Evolutionary conservation across 2,113 vertebrate genomes (phyloP).

Genomic region (Trematomus loennbergii): DNA sequence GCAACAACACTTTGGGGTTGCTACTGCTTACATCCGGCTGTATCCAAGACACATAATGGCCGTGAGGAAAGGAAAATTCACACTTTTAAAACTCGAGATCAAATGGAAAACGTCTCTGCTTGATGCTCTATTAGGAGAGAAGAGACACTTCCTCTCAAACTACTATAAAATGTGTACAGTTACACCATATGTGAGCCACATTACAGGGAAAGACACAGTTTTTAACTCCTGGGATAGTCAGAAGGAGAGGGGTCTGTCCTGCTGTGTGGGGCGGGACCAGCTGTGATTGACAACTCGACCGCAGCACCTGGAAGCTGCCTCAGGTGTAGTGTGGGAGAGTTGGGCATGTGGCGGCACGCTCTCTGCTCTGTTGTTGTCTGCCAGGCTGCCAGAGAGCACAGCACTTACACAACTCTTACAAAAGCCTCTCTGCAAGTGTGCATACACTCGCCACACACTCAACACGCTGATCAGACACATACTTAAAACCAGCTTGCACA

Average conservation of each 20-base stretch:
- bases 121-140: neutral
- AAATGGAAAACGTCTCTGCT: conserved; percentile 57
- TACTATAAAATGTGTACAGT: neutral
- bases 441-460: conserved; percentile 26
- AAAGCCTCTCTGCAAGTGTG: conserved; percentile 23
- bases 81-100: conserved; percentile 48
- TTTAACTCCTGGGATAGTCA: neutral
- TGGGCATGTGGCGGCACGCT: conserved; percentile 66
- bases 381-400: conserved; percentile 33
- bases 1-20: conserved; percentile 54
- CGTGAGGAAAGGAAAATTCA: conserved; percentile 26
- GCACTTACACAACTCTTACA: conserved; percentile 49
- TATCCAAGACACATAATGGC: conserved; percentile 1
- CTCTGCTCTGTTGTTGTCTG: conserved; percentile 60
- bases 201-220: neutral
- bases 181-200: neutral
- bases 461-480: neutral
- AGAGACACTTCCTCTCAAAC: conserved; percentile 19
- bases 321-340: conserved; percentile 65
- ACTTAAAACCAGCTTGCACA: neutral
- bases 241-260: conserved; percentile 3
- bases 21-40: conserved; percentile 64
- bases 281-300: conserved; percentile 56
- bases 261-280: neutral
- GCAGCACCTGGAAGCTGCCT: conserved; percentile 59